Percentiles rank a stretch among this genome's conserved stretches.
These are phyloP conservation scores for Acropternis orthonyx DNA, from an alignment of 2,797 vertebrate species.

Conservation along the genomic window DNA sequence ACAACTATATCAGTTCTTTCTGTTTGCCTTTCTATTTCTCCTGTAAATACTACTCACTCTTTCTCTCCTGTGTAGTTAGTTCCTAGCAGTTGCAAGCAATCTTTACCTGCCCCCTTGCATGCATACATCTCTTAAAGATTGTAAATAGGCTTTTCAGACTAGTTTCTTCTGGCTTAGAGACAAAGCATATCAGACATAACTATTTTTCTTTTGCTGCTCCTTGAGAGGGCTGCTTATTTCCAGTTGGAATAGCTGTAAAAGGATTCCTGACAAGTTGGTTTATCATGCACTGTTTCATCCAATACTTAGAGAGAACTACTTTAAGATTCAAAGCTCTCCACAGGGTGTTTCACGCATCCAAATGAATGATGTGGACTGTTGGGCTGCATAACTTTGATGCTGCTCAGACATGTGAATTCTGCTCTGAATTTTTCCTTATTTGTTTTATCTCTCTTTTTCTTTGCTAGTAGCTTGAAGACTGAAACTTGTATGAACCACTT, in stretches of 20 bases:
- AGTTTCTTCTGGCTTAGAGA: background rate
- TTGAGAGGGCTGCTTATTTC: slow-evolving; percentile 32
- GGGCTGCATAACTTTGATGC: background rate
- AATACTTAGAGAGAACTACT: background rate
- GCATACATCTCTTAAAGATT: background rate
- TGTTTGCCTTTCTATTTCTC: background rate
- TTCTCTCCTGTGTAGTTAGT: background rate
- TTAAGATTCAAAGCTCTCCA: slow-evolving; percentile 20
- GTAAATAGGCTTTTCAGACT: background rate
- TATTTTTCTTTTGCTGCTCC: background rate
- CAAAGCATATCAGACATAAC: background rate
- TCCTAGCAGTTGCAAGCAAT: background rate
- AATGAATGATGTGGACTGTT: background rate
- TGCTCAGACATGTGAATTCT: background rate
- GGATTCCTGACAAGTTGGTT: slow-evolving; percentile 31
- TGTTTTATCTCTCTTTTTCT: background rate
- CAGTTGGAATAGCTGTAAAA: slow-evolving; percentile 10
- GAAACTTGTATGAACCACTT: background rate
- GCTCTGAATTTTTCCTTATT: background rate
- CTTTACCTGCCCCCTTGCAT: background rate
- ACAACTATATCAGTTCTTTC: background rate
- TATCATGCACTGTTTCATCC: slow-evolving; percentile 26
- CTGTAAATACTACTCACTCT: background rate
- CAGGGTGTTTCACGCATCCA: background rate
- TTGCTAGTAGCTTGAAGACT: background rate